These are phyloP conservation scores for Pasiphila rectangulata DNA, from an alignment of 2,888 invertebrate genomes.

Conservation along the genomic window DNA sequence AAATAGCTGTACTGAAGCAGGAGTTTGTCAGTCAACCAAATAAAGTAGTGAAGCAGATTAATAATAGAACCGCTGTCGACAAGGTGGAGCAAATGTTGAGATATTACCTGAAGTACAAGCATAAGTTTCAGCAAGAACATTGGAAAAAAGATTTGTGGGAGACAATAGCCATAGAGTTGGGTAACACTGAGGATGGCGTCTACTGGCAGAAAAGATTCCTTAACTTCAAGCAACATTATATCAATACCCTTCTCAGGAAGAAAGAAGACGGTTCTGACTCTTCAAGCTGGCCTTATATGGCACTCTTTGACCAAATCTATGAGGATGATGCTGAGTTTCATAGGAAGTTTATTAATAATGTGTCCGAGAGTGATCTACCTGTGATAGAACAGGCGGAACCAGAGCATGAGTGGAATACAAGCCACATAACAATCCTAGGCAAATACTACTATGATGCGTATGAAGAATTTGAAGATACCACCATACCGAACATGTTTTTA, in stretches of 20 bases:
- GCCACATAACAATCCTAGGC: constrained; percentile 59
- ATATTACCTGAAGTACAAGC: constrained; percentile 60
- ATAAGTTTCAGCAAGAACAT: constrained; percentile 48
- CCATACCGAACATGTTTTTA: constrained; percentile 65
- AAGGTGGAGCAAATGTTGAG: constrained; percentile 61
- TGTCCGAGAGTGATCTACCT: constrained; percentile 1
- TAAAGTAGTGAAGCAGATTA: constrained; percentile 30
- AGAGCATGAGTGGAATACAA: constrained; percentile 50
- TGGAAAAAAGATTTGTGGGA: constrained; percentile 64
- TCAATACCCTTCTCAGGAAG: constrained; percentile 56
- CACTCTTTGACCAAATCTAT: constrained; percentile 63
- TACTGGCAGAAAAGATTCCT: constrained; percentile 70
- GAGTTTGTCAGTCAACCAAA: not conserved
- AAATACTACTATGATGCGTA: constrained; percentile 71
- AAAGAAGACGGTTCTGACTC: constrained; percentile 40
- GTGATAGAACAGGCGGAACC: not conserved
- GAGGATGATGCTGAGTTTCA: constrained; percentile 57
- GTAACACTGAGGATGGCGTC: constrained; percentile 54
- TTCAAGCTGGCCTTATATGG: constrained; percentile 66
- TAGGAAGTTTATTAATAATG: constrained; percentile 42
- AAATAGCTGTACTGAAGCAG: constrained; percentile 17
- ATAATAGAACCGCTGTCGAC: constrained; percentile 41
- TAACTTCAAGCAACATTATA: constrained; percentile 69
- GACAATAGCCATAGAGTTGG: constrained; percentile 60
- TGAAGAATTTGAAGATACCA: constrained; percentile 63